Conservation (phyloP, 2,797 vertebrate genomes). For the Parotocinclus haroldoi region DNA sequence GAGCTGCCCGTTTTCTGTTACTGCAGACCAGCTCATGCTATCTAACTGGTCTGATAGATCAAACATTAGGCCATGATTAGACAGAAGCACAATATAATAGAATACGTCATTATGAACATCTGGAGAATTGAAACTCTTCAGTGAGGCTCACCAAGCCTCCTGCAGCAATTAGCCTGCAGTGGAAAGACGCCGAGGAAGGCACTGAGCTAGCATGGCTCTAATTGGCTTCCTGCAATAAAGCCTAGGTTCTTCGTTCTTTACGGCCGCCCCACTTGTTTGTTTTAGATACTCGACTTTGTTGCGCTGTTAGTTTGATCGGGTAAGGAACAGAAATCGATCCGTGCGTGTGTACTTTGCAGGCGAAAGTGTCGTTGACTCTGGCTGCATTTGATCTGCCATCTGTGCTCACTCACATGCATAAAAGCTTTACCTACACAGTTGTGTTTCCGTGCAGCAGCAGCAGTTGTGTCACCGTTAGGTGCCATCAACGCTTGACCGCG, state of each 20-base stretch:
- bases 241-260: constrained; percentile 28
- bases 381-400: constrained; percentile 13
- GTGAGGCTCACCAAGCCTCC: constrained; percentile 5
- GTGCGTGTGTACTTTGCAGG: constrained; percentile 27
- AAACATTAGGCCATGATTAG: neutral
- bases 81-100: constrained; percentile 13
- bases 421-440: constrained; percentile 29
- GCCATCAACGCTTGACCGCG: neutral
- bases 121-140: constrained; percentile 11
- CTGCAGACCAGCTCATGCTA: too few species aligned
- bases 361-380: constrained; percentile 23
- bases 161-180: constrained; percentile 10
- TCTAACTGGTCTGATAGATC: neutral
- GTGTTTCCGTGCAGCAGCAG: constrained; percentile 6
- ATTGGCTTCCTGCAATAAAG: constrained; percentile 35
- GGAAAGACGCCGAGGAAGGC: constrained; percentile 14
- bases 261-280: constrained; percentile 13
- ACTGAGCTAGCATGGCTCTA: constrained; percentile 17
- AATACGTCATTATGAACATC: constrained; percentile 9
- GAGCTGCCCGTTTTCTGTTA: neutral
- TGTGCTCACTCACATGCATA: constrained; percentile 28
- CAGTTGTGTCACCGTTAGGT: constrained; percentile 7
- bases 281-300: constrained; percentile 20
- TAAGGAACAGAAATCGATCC: constrained; percentile 17
- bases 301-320: constrained; percentile 10